A percentile compares a stretch with the other conserved stretches of the same genome.
Conservation (phyloP, 2,113 vertebrate genomes). For the Pygoscelis adeliae region DNA sequence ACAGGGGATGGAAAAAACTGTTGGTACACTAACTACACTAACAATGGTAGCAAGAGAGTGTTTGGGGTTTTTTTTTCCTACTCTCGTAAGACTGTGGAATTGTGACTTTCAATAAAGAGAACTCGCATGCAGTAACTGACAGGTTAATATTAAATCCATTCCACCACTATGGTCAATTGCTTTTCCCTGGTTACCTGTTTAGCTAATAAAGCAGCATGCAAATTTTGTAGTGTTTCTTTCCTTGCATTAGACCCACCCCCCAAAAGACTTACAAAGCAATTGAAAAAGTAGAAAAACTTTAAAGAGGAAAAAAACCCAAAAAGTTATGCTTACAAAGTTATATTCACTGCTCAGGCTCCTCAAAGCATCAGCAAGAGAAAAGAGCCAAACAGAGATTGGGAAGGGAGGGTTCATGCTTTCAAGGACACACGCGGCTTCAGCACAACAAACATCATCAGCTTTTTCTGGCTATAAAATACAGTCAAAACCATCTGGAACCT, state of each 20-base stretch:
- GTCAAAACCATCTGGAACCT: background rate
- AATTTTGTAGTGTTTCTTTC: background rate
- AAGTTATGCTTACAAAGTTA: background rate
- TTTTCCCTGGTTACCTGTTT: background rate
- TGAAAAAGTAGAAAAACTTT: background rate
- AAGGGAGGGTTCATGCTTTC: background rate
- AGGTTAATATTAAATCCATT: conserved; percentile 51
- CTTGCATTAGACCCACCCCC: background rate
- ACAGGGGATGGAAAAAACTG: background rate
- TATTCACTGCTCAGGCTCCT: background rate
- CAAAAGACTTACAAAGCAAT: background rate
- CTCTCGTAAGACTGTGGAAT: background rate
- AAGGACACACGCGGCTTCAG: background rate
- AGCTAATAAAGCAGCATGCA: background rate
- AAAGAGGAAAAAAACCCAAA: background rate
- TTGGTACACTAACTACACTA: background rate
- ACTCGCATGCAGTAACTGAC: background rate
- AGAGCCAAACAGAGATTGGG: background rate
- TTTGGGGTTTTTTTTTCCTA: background rate
- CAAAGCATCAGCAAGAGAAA: background rate
- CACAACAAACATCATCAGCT: background rate
- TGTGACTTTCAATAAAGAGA: background rate
- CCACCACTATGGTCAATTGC: background rate
- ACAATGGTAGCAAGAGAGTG: background rate
- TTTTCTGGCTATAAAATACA: background rate